Conservation (phyloP, 2,888 invertebrate species). For the Belgica antarctica region DNA sequence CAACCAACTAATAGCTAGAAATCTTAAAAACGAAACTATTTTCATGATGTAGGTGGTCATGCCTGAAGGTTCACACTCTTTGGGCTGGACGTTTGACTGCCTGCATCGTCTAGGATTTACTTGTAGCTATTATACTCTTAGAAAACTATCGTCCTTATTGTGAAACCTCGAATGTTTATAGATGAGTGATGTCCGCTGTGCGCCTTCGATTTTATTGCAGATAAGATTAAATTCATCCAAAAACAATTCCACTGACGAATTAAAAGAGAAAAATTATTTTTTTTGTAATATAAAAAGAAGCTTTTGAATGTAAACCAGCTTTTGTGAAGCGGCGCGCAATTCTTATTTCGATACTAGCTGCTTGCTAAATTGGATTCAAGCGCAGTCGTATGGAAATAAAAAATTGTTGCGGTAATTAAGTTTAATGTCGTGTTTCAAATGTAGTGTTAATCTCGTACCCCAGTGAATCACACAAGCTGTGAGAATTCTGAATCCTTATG, state of each 20-base stretch:
- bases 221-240: not conserved
- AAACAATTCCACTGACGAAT: slow-evolving; percentile 32
- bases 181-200: slow-evolving; percentile 25
- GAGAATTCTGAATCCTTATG: not conserved
- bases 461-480: not conserved
- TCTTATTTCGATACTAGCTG: slow-evolving; percentile 10
- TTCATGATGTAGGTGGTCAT: not conserved
- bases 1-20: slow-evolving; percentile 25
- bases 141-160: slow-evolving; percentile 22
- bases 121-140: slow-evolving; percentile 9
- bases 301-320: slow-evolving; percentile 27
- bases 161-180: slow-evolving; percentile 11
- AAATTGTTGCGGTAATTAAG: not conserved
- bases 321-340: slow-evolving; percentile 1
- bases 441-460: not conserved
- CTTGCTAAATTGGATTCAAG: not conserved
- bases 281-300: not conserved
- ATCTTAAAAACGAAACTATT: slow-evolving; percentile 12
- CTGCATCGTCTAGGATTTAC: slow-evolving; percentile 6
- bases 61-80: not conserved
- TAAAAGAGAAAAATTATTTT: not conserved
- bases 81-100: not conserved
- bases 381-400: not conserved
- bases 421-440: slow-evolving; percentile 2
- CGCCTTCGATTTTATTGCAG: not conserved